phyloP scores from a whole-genome alignment of 2,797 vertebrate genomes.

The Acipenser ruthenus region DNA sequence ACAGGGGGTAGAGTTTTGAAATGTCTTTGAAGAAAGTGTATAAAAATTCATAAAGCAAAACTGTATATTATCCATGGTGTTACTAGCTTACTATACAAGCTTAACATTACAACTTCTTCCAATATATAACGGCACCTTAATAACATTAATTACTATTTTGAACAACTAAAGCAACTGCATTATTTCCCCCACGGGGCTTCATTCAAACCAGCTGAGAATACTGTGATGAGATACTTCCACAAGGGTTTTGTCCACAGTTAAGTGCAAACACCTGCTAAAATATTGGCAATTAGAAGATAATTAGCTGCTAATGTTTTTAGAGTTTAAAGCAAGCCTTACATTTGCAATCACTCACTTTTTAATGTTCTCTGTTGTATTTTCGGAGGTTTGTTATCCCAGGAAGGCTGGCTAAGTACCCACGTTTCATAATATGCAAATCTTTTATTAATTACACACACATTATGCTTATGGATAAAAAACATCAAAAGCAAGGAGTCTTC shows the following conservation, averaged over 20 bases:
- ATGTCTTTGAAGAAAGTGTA: slow-evolving; percentile 2
- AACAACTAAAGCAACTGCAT: slow-evolving; percentile 13
- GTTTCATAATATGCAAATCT: slow-evolving; percentile 73
- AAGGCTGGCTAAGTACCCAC: slow-evolving; percentile 74
- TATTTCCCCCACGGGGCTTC: slow-evolving; percentile 51
- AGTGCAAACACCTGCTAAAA: slow-evolving; percentile 81
- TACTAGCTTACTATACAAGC: slow-evolving; percentile 14
- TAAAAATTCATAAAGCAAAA: not conserved
- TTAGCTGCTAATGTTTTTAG: slow-evolving; percentile 81
- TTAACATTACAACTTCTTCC: slow-evolving; percentile 22
- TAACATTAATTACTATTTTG: slow-evolving; percentile 23
- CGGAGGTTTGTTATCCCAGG: slow-evolving; percentile 74
- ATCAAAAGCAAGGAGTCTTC: slow-evolving; percentile 51
- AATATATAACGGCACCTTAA: slow-evolving; percentile 20
- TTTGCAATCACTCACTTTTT: slow-evolving; percentile 81
- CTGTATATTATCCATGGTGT: slow-evolving; percentile 12
- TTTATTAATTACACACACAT: slow-evolving; percentile 77
- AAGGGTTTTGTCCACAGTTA: slow-evolving; percentile 71
- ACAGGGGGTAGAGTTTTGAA: not conserved
- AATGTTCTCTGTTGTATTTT: slow-evolving; percentile 56
- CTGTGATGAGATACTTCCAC: slow-evolving; percentile 63
- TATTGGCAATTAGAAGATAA: slow-evolving; percentile 81
- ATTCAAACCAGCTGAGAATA: slow-evolving; percentile 63
- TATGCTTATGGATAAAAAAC: slow-evolving; percentile 62
- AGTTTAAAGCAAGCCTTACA: slow-evolving; percentile 81